Percentiles rank a stretch among this genome's conserved stretches.
Evolutionary conservation across 1,140 invertebrate species (phyloP).

Genomic region (Oryzaephilus surinamensis): DNA sequence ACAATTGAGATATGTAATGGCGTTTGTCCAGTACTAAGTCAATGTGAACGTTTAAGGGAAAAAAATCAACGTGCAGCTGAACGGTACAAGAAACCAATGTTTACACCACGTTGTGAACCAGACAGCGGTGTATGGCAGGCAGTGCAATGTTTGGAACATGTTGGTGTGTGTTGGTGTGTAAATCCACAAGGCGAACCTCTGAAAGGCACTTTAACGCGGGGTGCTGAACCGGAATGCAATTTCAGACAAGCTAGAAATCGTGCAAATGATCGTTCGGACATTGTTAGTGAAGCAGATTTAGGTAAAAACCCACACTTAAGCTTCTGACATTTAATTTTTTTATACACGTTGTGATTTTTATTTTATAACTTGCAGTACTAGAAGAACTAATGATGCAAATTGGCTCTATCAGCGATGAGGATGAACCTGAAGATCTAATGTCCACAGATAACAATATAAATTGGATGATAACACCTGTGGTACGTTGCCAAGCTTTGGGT

Average conservation of each 20-base stretch:
- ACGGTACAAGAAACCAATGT: constrained; percentile 58
- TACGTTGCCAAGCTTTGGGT: constrained; percentile 52
- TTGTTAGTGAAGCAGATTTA: constrained; percentile 31
- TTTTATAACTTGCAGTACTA: constrained; percentile 43
- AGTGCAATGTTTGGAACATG: constrained; percentile 69
- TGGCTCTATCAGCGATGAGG: constrained; percentile 37
- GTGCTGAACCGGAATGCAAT: constrained; percentile 59
- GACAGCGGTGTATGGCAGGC: constrained; percentile 65
- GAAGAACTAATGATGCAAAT: constrained; percentile 56
- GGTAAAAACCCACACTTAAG: constrained; percentile 18
- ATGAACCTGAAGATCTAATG: constrained; percentile 15
- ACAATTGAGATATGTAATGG: constrained; percentile 69
- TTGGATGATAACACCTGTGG: constrained; percentile 34
- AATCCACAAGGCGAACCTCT: constrained; percentile 66
- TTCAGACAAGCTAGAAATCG: constrained; percentile 57
- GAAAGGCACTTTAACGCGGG: constrained; percentile 64
- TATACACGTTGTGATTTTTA: constrained; percentile 4
- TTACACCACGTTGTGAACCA: constrained; percentile 61
- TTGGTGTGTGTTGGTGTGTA: constrained; percentile 78
- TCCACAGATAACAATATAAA: constrained; percentile 21
- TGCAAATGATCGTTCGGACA: constrained; percentile 33
- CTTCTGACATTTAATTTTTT: background rate
- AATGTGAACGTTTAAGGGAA: constrained; percentile 65
- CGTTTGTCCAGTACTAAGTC: constrained; percentile 72
- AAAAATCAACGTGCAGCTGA: constrained; percentile 60